Conservation (phyloP, 2,888 invertebrate genomes). For the Synanthedon formicaeformis region DNA sequence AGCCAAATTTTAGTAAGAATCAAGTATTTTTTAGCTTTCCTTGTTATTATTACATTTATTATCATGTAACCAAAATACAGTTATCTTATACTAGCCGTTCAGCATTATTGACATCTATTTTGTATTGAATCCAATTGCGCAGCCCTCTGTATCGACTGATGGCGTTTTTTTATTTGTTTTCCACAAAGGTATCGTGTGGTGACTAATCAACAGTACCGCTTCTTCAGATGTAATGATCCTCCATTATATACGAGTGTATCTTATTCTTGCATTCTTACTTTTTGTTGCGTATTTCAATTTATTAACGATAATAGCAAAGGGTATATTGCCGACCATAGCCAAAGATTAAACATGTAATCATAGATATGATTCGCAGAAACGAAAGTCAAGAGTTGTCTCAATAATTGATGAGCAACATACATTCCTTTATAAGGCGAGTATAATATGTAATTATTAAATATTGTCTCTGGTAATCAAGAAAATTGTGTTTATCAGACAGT, state of each 20-base stretch:
- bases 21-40: too few species aligned
- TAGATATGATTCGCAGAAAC: background rate
- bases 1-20: too few species aligned
- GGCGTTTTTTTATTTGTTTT: constrained; percentile 26
- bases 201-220: constrained; percentile 19
- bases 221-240: constrained; percentile 36
- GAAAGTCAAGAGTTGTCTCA: background rate
- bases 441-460: too few species aligned
- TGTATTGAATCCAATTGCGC: too few species aligned
- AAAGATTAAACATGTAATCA: constrained; percentile 18
- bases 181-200: constrained; percentile 35
- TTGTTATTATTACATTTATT: too few species aligned
- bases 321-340: constrained; percentile 22
- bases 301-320: constrained; percentile 43
- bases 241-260: constrained; percentile 16
- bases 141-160: background rate
- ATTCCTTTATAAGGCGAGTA: too few species aligned
- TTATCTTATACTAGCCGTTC: too few species aligned
- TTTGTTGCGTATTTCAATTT: constrained; percentile 45
- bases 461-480: too few species aligned
- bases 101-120: too few species aligned
- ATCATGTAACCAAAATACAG: too few species aligned
- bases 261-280: constrained; percentile 21
- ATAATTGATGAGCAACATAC: background rate
- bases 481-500: too few species aligned